Conservation (phyloP, 2,888 invertebrate species). For the Dendrolimus houi region DNA sequence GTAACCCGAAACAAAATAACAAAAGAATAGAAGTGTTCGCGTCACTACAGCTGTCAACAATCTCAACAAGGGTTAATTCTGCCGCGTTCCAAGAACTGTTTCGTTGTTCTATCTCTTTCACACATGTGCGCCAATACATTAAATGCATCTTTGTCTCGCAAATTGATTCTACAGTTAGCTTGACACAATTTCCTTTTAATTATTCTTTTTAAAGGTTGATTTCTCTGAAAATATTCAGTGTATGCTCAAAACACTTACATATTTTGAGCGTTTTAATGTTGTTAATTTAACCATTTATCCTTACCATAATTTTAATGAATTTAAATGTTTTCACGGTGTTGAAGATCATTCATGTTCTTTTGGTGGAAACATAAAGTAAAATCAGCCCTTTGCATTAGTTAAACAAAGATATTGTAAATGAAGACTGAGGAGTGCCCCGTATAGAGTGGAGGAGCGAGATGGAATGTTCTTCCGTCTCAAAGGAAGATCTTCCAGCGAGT, state of each 20-base stretch:
- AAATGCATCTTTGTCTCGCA: conserved; percentile 1
- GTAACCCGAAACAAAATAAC: no score
- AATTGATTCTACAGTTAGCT: conserved; percentile 2
- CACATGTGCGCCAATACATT: background rate
- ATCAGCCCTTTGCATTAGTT: no score
- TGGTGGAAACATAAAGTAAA: no score
- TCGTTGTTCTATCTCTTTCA: background rate
- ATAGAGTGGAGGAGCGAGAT: no score
- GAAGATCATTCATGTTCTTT: no score
- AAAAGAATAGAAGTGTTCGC: background rate
- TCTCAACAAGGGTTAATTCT: background rate
- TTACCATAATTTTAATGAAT: no score
- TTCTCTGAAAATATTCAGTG: background rate
- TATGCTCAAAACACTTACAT: background rate
- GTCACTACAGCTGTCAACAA: background rate
- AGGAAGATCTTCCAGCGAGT: no score
- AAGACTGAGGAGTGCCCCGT: no score
- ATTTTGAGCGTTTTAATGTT: background rate
- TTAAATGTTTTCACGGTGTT: no score
- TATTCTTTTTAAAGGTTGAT: background rate
- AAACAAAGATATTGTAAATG: no score
- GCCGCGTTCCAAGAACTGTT: background rate
- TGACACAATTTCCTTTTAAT: background rate
- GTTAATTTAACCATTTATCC: no score
- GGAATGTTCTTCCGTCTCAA: no score